Evolutionary conservation across 2,113 vertebrate genomes (phyloP), one percentile per base, ranked within the genome.

Genomic region (Pogona vitticeps): DNA sequence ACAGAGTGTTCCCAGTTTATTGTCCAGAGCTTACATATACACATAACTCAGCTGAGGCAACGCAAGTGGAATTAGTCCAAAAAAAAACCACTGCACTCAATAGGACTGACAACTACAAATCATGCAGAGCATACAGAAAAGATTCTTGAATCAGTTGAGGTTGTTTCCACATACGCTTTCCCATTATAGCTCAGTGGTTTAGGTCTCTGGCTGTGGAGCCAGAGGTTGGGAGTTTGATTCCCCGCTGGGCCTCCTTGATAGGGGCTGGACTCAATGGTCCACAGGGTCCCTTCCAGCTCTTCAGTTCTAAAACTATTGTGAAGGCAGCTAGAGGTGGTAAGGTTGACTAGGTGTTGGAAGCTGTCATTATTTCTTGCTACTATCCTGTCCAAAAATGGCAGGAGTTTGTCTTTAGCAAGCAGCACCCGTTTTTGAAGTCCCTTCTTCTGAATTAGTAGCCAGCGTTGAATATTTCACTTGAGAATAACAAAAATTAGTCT

Each of bases 1-100:
- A 63, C 36, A 61, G 67, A 2, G 59, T 80, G 70, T 6, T 79
- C 79, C 86, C 91, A 87, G 80, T 86, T 88, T 88, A 46, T 85
- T 88, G 89, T 68, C 77, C 91, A 75, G 42, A 86, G 86, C 92
- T 90, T 23, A 1, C 73, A 91, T 84, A 72, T 67, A 46, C 31
- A 52, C 42, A 77, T 67, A 56, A 56, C 59, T n/a, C 42, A 38
- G 75, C 20, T 38, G 33, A 70, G 23, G 75, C 14, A 85, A 70
- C 12, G 21, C 13, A 18, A 36, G 1, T 12, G 2, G 9, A 68
- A 38, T 31, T 71, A 33, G 12, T 26, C 42, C 75, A 76, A 15
- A 12, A 26, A 12, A 26, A 15, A 23, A 20, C 14, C 9, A 26
- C 10, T 63, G 26, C 9, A 13, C 36, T 65, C 7, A 80, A 63